A percentile compares a stretch with the other conserved stretches of the same genome.
Evolutionary conservation across 2,888 invertebrate genomes (phyloP).

Genomic region (Lottia gigantea): DNA sequence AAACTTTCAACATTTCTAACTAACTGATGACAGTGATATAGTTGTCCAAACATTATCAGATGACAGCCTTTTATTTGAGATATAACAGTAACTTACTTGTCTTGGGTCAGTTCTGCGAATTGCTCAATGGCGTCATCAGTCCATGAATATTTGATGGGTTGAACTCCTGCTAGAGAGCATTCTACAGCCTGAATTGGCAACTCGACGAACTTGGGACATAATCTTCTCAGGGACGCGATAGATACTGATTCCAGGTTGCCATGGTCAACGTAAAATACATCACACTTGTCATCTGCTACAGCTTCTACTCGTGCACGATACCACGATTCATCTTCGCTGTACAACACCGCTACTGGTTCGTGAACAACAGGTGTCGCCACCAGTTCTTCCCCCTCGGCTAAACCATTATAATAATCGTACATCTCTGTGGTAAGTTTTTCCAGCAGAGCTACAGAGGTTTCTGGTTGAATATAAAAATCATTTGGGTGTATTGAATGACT

Average conservation of each 20-base stretch:
- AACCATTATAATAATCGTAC: conserved; percentile 45
- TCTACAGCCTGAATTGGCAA: conserved; percentile 55
- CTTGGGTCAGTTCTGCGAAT: conserved; percentile 40
- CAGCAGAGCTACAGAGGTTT: conserved; percentile 33
- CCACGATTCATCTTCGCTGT: conserved; percentile 56
- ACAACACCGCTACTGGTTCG: conserved; percentile 47
- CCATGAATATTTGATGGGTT: conserved; percentile 41
- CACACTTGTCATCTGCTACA: conserved; percentile 27
- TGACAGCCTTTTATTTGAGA: too few species aligned
- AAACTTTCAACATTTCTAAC: too few species aligned
- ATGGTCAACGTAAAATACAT: conserved; percentile 63
- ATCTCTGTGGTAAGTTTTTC: conserved; percentile 47
- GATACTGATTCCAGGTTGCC: conserved; percentile 58
- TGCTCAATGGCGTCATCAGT: conserved; percentile 38
- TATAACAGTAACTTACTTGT: conserved; percentile 51
- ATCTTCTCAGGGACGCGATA: conserved; percentile 42
- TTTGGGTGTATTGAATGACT: conserved; percentile 45
- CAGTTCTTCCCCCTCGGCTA: conserved; percentile 28
- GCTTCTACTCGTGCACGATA: conserved; percentile 47
- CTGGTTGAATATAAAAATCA: conserved; percentile 52
- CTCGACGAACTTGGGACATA: conserved; percentile 48
- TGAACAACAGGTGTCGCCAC: conserved; percentile 33
- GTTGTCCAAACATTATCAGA: too few species aligned
- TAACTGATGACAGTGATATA: too few species aligned
- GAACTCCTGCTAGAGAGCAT: conserved; percentile 49